Percentiles rank a stretch among this genome's conserved stretches.
Evolutionary conservation across 2,797 vertebrate genomes (phyloP).

Genomic region (Anolis apletophallus): DNA sequence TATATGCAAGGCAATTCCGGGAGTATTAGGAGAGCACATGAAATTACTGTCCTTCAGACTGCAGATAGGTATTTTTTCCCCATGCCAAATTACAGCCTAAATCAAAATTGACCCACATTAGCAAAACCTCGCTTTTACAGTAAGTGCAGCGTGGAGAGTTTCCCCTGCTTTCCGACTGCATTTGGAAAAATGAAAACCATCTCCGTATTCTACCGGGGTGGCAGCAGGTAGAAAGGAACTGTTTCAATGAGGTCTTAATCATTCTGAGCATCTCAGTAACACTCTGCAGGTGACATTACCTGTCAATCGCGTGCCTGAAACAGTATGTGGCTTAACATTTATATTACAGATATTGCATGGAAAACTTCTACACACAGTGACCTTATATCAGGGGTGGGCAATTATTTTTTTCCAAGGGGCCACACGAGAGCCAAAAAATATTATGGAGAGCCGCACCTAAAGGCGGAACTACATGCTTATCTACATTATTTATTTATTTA

Average conservation of each 20-base stretch:
- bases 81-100: conserved; percentile 50
- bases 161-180: conserved; percentile 55
- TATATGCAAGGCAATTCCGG: conserved; percentile 40
- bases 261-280: neutral
- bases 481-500: no score
- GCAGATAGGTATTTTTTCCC: conserved; percentile 35
- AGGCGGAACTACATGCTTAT: no score
- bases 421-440: no score
- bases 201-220: conserved; percentile 45
- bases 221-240: conserved; percentile 42
- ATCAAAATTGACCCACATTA: conserved; percentile 66
- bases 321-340: neutral
- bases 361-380: neutral
- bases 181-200: conserved; percentile 62
- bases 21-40: conserved; percentile 53
- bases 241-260: conserved; percentile 29
- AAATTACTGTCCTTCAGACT: conserved; percentile 53
- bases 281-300: neutral
- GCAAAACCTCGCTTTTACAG: conserved; percentile 64
- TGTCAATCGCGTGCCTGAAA: neutral
- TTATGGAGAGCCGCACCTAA: no score
- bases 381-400: no score
- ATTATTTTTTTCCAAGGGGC: no score
- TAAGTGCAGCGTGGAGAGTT: conserved; percentile 61
- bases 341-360: neutral